Percentiles rank a stretch among this genome's conserved stretches.
Conservation (phyloP, 2,797 vertebrate genomes). For the Geotrypetes seraphini region DNA sequence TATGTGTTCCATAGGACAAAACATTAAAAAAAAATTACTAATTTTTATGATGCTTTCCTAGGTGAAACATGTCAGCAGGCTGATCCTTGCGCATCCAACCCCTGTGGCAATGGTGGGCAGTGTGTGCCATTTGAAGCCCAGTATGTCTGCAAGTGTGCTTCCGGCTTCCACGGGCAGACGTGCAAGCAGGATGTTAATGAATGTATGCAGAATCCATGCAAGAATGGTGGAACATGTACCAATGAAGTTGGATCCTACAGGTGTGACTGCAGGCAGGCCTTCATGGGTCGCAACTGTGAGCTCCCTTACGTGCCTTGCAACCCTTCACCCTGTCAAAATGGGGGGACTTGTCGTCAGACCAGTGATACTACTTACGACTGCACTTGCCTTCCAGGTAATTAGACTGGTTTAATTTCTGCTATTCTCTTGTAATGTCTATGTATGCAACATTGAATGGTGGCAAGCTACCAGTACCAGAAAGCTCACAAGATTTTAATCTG, state of each 20-base stretch:
- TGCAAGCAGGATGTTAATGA: slow-evolving; percentile 89
- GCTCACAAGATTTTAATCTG: too few relatives aligned
- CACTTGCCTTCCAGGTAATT: slow-evolving; percentile 81
- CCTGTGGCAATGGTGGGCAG: slow-evolving; percentile 84
- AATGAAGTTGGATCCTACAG: slow-evolving; percentile 85
- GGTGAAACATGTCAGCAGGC: slow-evolving; percentile 86
- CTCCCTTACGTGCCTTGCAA: slow-evolving; percentile 83
- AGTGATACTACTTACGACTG: slow-evolving; percentile 79
- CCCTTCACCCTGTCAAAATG: slow-evolving; percentile 88
- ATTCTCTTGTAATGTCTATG: too few relatives aligned
- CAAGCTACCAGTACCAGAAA: too few relatives aligned
- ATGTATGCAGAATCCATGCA: slow-evolving; percentile 68
- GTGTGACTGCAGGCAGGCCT: slow-evolving; percentile 71
- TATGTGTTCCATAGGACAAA: too few relatives aligned
- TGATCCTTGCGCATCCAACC: slow-evolving; percentile 91
- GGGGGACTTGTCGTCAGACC: slow-evolving; percentile 87
- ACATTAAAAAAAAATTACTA: too few relatives aligned
- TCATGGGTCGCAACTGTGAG: slow-evolving; percentile 75
- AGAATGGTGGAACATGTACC: slow-evolving; percentile 68
- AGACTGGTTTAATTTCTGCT: background rate
- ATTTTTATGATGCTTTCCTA: too few relatives aligned
- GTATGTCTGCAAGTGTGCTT: slow-evolving; percentile 73
- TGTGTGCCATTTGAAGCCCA: slow-evolving; percentile 81
- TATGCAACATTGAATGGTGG: too few relatives aligned
- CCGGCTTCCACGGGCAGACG: slow-evolving; percentile 76